Evolutionary conservation across 2,888 invertebrate species (phyloP), one percentile per base, ranked within the genome.

Genomic region (Hedychridium roseum): DNA sequence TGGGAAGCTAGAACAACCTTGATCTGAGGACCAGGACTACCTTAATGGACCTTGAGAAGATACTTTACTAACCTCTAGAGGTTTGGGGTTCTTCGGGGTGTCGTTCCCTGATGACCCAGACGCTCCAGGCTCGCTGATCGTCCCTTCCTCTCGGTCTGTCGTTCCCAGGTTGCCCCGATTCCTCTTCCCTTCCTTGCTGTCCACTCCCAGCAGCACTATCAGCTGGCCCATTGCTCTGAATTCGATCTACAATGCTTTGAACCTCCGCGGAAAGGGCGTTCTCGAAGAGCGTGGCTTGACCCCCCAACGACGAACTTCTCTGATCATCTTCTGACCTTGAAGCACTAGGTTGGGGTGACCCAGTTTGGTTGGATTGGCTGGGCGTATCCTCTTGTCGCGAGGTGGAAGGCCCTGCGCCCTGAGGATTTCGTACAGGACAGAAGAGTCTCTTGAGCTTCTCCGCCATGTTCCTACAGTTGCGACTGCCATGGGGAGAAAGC

Each of bases 241-340:
- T 59, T 28, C 66, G 54, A 21, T 66, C 65, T 2, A 71, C 58
- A 17, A 71, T 68, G 35, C 62, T 67, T 21, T 63, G 66, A 7
- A 71, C 54, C 30, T 70, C 69, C 0, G 61, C 60, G 1, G 64
- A 61, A 5, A 67, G 16, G 7, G 61, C 59, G 16, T 45, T 48
- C 7, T 57, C 61, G 0, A 57, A 55, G 1, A 35, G 32, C 15
- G n/a, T 43, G 9, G 11, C 4, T 11, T 30, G 30, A 5, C 11
- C 6, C 30, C 34, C 23, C 9, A 23, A 6, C 23, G 9, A 23
- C 23, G 23, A 23, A 23, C 9, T 23, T 23, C 23, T 23, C 9
- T 23, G 23, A 23, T 23, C 23, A 9, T 37, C 53, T 27, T n/a
- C 30, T n/a, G 12, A 28, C 28, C 4, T 32, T 27, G 26, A 20